Evolutionary conservation across 2,888 invertebrate species (phyloP).

Genomic region (Cantharis rustica): DNA sequence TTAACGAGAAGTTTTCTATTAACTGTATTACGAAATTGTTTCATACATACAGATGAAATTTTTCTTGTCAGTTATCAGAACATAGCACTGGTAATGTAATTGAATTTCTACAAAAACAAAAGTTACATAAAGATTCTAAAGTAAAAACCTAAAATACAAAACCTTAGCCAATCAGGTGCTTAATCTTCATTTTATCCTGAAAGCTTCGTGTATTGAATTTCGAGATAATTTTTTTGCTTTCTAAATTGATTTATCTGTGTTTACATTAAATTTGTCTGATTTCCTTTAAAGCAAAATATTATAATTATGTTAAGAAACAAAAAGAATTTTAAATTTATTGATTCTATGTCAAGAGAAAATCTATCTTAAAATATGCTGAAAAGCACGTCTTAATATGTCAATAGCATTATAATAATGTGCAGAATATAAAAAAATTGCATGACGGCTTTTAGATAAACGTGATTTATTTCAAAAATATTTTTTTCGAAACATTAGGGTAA

Average conservation of each 20-base stretch:
- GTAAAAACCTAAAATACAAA: background rate
- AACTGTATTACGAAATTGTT: background rate
- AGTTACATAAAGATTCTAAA: background rate
- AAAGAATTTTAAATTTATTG: background rate
- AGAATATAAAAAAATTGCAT: background rate
- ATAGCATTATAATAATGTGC: background rate
- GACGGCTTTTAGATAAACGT: background rate
- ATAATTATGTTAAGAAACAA: background rate
- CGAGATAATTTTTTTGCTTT: background rate
- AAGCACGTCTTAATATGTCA: background rate
- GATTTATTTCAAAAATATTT: background rate
- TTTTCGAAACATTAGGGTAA: background rate
- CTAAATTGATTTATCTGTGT: background rate
- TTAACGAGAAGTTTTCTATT: background rate
- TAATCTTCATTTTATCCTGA: background rate
- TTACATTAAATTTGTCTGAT: background rate
- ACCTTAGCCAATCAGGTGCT: background rate
- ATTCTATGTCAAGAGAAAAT: background rate
- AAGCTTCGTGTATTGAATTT: background rate
- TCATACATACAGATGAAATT: background rate
- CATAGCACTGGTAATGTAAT: background rate
- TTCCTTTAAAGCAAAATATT: background rate
- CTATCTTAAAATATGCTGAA: background rate
- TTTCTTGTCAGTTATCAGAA: background rate
- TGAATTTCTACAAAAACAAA: background rate